Evolutionary conservation across 2,797 vertebrate species (phyloP).

Genomic region (Sardinella longiceps): DNA sequence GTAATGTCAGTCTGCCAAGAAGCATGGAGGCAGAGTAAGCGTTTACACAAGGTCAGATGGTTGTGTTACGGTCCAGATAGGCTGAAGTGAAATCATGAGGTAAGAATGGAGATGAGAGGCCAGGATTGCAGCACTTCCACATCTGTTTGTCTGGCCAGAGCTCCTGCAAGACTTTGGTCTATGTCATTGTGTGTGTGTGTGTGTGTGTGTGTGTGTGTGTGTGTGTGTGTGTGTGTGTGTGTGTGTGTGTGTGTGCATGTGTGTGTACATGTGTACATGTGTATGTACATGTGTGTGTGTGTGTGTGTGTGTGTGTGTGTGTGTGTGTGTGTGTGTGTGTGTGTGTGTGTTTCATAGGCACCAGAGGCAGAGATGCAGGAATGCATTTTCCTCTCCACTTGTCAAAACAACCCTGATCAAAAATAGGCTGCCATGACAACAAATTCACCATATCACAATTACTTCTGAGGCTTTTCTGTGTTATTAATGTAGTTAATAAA

Average conservation of each 20-base stretch:
- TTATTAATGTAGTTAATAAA: too few species aligned
- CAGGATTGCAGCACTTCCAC: background rate
- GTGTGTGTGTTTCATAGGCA: background rate
- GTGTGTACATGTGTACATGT: background rate
- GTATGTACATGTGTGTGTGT: background rate
- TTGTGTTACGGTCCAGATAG: background rate
- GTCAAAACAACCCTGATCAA: too few species aligned
- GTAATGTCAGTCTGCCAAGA: background rate
- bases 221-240: background rate
- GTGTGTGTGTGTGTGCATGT: background rate
- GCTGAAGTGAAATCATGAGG: background rate
- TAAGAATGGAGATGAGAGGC: background rate
- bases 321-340: conserved; percentile 22
- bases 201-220: too few species aligned
- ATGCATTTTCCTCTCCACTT: too few species aligned
- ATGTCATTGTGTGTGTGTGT: too few species aligned
- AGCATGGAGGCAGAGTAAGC: background rate
- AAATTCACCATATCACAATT: too few species aligned
- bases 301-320: conserved; percentile 23
- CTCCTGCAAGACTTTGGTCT: background rate
- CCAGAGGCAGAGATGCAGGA: too few species aligned
- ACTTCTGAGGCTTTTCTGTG: too few species aligned
- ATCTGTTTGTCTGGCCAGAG: background rate
- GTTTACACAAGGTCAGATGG: background rate
- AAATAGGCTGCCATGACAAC: too few species aligned